Evolutionary conservation across 1,140 invertebrate species (phyloP).

Genomic region (Ips nitidus): DNA sequence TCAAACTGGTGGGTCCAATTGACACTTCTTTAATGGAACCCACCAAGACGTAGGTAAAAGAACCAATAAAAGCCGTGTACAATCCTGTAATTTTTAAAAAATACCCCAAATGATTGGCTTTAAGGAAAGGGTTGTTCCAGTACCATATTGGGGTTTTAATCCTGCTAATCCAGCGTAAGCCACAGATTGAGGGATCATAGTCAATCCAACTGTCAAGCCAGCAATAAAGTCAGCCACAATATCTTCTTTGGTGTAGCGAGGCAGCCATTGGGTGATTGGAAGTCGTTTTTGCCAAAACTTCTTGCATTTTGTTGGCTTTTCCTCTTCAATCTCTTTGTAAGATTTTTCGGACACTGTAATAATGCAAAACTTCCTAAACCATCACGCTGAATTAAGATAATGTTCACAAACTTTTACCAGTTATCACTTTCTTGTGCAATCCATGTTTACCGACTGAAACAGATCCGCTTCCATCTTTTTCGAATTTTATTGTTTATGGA

Average conservation of each 20-base stretch:
- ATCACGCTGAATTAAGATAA: conserved; percentile 6
- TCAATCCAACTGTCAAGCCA: conserved; percentile 82
- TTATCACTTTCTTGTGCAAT: background rate
- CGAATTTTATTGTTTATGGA: background rate
- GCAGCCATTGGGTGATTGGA: conserved; percentile 61
- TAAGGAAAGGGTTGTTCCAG: background rate
- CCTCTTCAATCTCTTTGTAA: background rate
- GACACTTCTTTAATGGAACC: conserved; percentile 83
- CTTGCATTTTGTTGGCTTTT: conserved; percentile 24
- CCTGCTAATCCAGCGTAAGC: conserved; percentile 77
- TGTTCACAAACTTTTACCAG: background rate
- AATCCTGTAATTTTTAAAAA: conserved; percentile 51
- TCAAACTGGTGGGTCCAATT: conserved; percentile 85
- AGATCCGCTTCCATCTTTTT: conserved; percentile 4
- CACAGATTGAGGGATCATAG: conserved; percentile 76
- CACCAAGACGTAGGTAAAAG: conserved; percentile 84
- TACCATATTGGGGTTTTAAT: conserved; percentile 76
- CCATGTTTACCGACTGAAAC: background rate
- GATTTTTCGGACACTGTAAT: conserved; percentile 20
- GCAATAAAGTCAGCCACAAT: conserved; percentile 76
- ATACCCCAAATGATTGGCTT: background rate
- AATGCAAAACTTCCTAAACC: background rate
- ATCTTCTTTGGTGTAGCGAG: conserved; percentile 64
- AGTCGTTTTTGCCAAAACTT: conserved; percentile 29
- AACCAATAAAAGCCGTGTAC: conserved; percentile 87